Evolutionary conservation across 2,888 invertebrate species (phyloP).

Genomic region (Oscheius onirici): DNA sequence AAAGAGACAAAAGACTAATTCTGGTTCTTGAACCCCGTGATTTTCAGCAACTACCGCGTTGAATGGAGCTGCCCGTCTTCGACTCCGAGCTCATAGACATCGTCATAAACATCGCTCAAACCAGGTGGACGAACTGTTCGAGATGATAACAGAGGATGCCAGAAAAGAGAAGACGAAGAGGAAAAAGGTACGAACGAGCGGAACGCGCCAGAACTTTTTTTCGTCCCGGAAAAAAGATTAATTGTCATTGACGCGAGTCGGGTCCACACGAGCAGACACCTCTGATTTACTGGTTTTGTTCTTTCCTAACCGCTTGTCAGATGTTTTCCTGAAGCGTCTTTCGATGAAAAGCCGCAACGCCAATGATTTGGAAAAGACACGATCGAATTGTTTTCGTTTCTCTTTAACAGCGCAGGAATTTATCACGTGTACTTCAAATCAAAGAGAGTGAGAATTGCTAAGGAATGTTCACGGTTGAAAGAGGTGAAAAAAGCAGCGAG

Average conservation of each 20-base stretch:
- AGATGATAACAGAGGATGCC: conserved; percentile 25
- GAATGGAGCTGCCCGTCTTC: conserved; percentile 28
- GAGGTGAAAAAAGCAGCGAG: background rate
- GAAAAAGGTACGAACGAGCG: conserved; percentile 15
- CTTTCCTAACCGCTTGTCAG: background rate
- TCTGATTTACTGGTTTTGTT: background rate
- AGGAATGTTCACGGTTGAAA: conserved; percentile 1
- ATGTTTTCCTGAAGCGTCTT: background rate
- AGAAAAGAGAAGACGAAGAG: conserved; percentile 22
- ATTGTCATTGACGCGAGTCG: conserved; percentile 22
- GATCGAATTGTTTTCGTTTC: conserved; percentile 10
- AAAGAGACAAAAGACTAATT: background rate
- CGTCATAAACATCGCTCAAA: conserved; percentile 29
- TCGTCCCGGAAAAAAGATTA: background rate
- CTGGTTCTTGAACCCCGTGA: background rate
- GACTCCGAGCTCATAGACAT: conserved; percentile 33
- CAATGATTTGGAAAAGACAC: background rate
- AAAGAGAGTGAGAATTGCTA: background rate
- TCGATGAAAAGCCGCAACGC: background rate
- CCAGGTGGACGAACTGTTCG: conserved; percentile 30
- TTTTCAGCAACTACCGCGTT: conserved; percentile 13
- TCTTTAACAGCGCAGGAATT: background rate
- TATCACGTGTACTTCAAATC: conserved; percentile 8
- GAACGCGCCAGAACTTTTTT: background rate
- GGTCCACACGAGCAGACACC: background rate